Conservation (phyloP, 2,888 invertebrate species). For the Synanthedon vespiformis region DNA sequence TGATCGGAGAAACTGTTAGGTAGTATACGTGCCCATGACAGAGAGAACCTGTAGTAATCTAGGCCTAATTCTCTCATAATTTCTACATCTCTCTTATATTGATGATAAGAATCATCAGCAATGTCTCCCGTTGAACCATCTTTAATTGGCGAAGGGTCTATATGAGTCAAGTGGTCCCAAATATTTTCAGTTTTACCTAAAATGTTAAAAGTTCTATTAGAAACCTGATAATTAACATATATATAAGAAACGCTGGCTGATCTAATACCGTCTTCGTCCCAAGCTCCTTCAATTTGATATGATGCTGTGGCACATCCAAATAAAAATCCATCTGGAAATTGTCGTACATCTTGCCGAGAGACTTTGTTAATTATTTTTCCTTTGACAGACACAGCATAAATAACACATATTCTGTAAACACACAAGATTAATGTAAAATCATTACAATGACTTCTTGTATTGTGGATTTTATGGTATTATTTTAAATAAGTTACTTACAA, state of each 20-base stretch:
- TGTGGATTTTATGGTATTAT: too few relatives aligned
- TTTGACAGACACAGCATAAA: conserved; percentile 5
- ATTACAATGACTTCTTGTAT: too few relatives aligned
- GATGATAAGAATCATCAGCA: conserved; percentile 70
- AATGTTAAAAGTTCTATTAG: conserved; percentile 4
- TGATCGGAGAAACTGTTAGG: conserved; percentile 65
- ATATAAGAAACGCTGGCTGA: not conserved
- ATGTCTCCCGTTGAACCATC: conserved; percentile 69
- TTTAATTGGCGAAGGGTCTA: conserved; percentile 44
- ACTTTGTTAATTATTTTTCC: conserved; percentile 7
- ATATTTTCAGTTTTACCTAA: conserved; percentile 68
- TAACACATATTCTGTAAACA: not conserved
- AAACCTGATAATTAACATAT: too few relatives aligned
- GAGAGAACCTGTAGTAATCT: conserved; percentile 67
- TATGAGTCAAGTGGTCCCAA: conserved; percentile 73
- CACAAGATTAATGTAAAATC: too few relatives aligned
- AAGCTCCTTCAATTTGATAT: conserved; percentile 22
- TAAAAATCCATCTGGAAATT: conserved; percentile 16
- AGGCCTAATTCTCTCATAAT: conserved; percentile 52
- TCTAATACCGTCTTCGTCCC: conserved; percentile 15
- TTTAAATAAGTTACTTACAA: too few relatives aligned
- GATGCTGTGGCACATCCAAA: conserved; percentile 21
- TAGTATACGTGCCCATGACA: conserved; percentile 74
- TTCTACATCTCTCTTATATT: conserved; percentile 64
- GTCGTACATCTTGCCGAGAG: conserved; percentile 1